Percentiles rank a stretch among this genome's conserved stretches.
phyloP scores from a whole-genome alignment of 1,140 invertebrate species.

The Drosophila simulans region DNA sequence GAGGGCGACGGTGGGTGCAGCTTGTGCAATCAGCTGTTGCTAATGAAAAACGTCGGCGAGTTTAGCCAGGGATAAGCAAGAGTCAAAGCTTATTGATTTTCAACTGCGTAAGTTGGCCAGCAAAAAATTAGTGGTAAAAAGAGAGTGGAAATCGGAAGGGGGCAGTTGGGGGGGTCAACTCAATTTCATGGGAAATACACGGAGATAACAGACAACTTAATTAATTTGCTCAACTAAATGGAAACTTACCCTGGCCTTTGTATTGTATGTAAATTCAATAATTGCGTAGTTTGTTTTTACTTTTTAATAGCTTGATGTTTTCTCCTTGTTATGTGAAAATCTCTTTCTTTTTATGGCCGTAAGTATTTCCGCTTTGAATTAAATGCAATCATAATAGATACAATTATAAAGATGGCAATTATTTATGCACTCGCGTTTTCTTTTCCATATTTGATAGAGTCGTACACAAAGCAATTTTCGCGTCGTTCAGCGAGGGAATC shows the following conservation, averaged over 20 bases:
- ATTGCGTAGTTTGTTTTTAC: slow-evolving; percentile 35
- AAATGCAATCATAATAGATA: slow-evolving; percentile 63
- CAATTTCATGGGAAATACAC: slow-evolving; percentile 12
- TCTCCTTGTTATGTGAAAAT: slow-evolving; percentile 42
- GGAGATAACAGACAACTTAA: slow-evolving; percentile 43
- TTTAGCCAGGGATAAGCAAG: slow-evolving; percentile 32
- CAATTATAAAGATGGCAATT: slow-evolving; percentile 52
- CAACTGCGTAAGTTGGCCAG: slow-evolving; percentile 48
- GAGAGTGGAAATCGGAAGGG: not conserved
- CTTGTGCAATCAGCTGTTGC: slow-evolving; percentile 81
- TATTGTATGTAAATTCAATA: slow-evolving; percentile 37
- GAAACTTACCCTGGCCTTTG: slow-evolving; percentile 45
- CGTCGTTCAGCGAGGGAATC: slow-evolving; percentile 27
- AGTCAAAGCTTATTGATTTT: slow-evolving; percentile 76
- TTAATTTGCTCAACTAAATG: slow-evolving; percentile 45
- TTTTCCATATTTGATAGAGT: slow-evolving; percentile 58
- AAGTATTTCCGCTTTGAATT: slow-evolving; percentile 73
- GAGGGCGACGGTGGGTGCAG: slow-evolving; percentile 40
- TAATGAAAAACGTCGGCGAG: slow-evolving; percentile 71
- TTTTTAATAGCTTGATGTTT: slow-evolving; percentile 37
- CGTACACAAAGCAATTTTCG: slow-evolving; percentile 39
- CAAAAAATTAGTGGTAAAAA: slow-evolving; percentile 14
- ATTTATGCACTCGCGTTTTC: slow-evolving; percentile 65
- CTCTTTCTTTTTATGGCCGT: slow-evolving; percentile 37
- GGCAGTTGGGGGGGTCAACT: not conserved